phyloP scores from a whole-genome alignment of 1,140 invertebrate species.

The Adelges cooleyi region DNA sequence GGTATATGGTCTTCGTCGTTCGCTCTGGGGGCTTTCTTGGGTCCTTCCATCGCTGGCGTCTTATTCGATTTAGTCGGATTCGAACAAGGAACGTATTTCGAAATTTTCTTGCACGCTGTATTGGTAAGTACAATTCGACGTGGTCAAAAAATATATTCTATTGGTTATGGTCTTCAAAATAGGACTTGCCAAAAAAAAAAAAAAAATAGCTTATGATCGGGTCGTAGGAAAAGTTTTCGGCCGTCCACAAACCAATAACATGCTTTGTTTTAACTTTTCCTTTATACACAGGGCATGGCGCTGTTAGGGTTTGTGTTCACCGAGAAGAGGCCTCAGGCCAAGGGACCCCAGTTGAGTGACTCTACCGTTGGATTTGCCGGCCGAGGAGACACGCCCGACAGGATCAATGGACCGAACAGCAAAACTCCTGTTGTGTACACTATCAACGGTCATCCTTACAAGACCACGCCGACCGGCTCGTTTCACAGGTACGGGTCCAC shows the following conservation, averaged over 20 bases:
- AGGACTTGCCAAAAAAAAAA: too few relatives aligned
- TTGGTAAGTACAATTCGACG: conserved; percentile 35
- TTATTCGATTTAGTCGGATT: conserved; percentile 41
- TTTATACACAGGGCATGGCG: conserved; percentile 4
- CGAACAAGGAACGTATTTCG: conserved; percentile 38
- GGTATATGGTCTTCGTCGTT: conserved; percentile 44
- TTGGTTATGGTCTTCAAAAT: too few relatives aligned
- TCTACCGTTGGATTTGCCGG: neutral
- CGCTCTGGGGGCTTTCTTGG: conserved; percentile 43
- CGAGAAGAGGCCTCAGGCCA: neutral
- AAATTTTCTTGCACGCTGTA: conserved; percentile 35
- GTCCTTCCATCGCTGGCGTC: conserved; percentile 40
- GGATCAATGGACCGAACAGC: neutral
- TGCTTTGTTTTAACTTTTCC: too few relatives aligned
- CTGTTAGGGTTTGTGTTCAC: neutral
- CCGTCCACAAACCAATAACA: too few relatives aligned
- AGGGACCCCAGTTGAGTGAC: neutral
- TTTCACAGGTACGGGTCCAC: conserved; percentile 11
- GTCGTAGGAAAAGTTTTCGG: too few relatives aligned
- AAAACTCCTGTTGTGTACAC: neutral
- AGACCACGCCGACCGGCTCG: neutral
- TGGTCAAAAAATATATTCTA: too few relatives aligned
- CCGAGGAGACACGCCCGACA: neutral
- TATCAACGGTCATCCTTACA: neutral
- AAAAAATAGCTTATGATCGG: too few relatives aligned